phyloP scores from a whole-genome alignment of 2,797 vertebrate genomes.

The Okamejei kenojei region DNA sequence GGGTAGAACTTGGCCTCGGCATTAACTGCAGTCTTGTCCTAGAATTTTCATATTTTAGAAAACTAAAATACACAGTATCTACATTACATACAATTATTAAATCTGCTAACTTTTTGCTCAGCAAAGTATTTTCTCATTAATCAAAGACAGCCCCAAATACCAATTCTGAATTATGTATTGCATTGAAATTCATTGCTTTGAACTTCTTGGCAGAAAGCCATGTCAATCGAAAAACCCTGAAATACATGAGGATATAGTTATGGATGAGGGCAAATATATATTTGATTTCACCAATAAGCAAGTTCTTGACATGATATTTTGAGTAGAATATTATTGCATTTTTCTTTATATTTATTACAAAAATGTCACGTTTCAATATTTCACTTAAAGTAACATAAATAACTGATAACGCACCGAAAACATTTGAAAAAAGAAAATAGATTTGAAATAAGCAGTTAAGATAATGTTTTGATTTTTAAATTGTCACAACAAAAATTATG shows the following conservation, averaged over 20 bases:
- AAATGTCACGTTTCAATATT: constrained; percentile 11
- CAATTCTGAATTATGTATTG: background rate
- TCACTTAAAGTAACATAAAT: background rate
- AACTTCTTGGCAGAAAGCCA: background rate
- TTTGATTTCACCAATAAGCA: background rate
- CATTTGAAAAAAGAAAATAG: background rate
- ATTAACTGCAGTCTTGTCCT: constrained; percentile 2
- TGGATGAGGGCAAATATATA: background rate
- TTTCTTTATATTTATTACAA: background rate
- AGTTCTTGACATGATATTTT: background rate
- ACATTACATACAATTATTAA: background rate
- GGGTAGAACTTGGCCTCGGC: background rate
- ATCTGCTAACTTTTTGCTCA: background rate
- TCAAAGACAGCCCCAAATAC: background rate
- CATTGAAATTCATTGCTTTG: background rate
- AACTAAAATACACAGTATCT: background rate
- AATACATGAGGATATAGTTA: background rate
- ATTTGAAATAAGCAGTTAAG: background rate
- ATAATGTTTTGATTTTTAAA: background rate
- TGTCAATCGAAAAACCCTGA: background rate
- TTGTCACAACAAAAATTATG: background rate
- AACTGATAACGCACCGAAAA: background rate
- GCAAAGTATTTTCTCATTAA: background rate
- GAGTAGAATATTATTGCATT: background rate
- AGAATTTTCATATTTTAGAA: background rate